Base-by-base conservation (phyloP, 1,140 invertebrate genomes). In the Drosophila gunungcola region DNA sequence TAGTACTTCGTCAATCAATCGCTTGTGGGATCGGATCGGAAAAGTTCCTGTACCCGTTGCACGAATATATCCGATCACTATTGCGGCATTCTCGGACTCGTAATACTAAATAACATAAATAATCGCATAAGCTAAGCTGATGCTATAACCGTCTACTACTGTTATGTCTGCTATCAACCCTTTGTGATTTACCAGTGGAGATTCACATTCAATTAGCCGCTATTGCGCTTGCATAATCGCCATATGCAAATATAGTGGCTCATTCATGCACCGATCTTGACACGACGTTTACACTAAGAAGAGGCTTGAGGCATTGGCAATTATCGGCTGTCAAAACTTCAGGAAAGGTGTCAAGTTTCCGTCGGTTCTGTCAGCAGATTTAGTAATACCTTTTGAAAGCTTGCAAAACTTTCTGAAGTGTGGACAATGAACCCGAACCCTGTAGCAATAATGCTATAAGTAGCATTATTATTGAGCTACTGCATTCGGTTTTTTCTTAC, bases 391-490 rank as follows among this genome's bases (percentile, higher is more conserved):
- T 65, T 65, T 67, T 51, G 42, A 57, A 42, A 32, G 49, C 46
- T 32, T 68, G 73, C 73, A 51, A 58, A 76, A 76, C 45, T 39
- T 29, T 43, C 36, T 21, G 16, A 36, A 46, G 10, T 48, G 53
- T 75, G 51, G 58, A 55, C 78, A 69, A 68, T 77, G 62, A 68
- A 76, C 73, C 61, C 54, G 62, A 68, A 76, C 73, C 61, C 54
- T 42, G 21, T 51, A 10, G 68, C 46, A 41, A 68, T 69, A 48
- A 21, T 70, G 41, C 41, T 7, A 39, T 12, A n/a, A 25, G 41
- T 32, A 38, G 42, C 67, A 56, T 5, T 46, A 39, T 48, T 43
- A 41, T 25, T 38, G 38, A 12, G 52, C 27, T 38, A 63, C 12
- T 25, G 13, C 7, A 32, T 11, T 6, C 12, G 29, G 10, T 29